phyloP scores from a whole-genome alignment of 2,888 invertebrate species.

The Ctena decussata region DNA sequence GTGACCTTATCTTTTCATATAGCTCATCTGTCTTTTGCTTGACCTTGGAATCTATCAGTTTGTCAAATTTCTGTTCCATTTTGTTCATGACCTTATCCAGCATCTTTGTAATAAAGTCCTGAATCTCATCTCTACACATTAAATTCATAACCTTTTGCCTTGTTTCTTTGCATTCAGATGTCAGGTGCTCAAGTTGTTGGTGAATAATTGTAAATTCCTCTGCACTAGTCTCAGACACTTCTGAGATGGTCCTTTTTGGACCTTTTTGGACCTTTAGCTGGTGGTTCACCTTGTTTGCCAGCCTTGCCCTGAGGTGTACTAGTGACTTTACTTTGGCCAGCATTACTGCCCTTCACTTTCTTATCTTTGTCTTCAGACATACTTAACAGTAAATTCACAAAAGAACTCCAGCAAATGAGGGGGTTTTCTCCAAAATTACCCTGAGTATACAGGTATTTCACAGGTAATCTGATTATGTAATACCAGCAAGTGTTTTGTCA shows the following conservation, averaged over 20 bases:
- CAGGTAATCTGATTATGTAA: too few relatives aligned
- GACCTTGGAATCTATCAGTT: neutral
- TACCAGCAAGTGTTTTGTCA: too few relatives aligned
- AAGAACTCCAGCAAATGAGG: too few relatives aligned
- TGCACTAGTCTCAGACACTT: constrained; percentile 2
- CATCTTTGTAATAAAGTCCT: neutral
- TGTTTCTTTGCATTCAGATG: neutral
- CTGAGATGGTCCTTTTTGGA: constrained; percentile 6
- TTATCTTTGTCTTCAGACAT: too few relatives aligned
- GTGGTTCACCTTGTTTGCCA: neutral
- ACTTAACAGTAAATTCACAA: too few relatives aligned
- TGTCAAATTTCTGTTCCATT: neutral
- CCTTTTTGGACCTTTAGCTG: too few relatives aligned
- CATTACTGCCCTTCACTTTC: too few relatives aligned
- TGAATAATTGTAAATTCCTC: neutral
- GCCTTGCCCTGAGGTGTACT: neutral
- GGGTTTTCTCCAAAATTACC: too few relatives aligned
- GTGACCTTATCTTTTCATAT: neutral
- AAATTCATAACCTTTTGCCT: neutral
- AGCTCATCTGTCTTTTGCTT: neutral
- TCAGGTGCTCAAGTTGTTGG: neutral
- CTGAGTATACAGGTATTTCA: too few relatives aligned
- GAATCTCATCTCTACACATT: neutral
- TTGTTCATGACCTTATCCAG: neutral
- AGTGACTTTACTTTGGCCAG: neutral